Base-by-base conservation (phyloP, 2,113 vertebrate species). In the Seriola dumerili region DNA sequence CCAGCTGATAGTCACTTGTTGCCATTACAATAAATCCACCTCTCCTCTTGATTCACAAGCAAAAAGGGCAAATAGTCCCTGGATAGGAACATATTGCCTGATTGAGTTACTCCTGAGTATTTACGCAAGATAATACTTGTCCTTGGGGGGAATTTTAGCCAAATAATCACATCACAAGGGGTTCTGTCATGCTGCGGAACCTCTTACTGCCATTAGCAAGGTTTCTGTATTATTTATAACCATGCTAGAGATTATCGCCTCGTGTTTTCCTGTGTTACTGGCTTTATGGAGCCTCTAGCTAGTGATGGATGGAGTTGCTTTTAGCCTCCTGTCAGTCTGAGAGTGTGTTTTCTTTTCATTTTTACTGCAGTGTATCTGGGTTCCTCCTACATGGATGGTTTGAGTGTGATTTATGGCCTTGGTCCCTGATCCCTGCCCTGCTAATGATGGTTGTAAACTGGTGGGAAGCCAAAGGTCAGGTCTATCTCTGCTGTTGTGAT, bases 401-500 rank as follows among this genome's bases (percentile, higher is more conserved):
- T 72, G 82, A 87, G 73, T 67, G 66, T 94, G 91, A 94, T 95
- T 94, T 90, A 93, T 91, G 85, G 73, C 42, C 75, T 67, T 64
- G 83, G 84, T 86, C 85, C 79, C 68, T 88, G 91, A 93, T 79
- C 90, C 80, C 78, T 90, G 90, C 44, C 85, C 88, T 46, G 84
- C 88, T 95, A 94, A 95, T 94, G 88, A 93, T 80, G 71, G 77
- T 71, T 85, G 82, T 93, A 92, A 92, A 93, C 83, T 79, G 81
- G 80, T 78, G 44, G 75, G 55, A 76, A 81, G 87, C 38, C 89
- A 89, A 82, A 89, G 90, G 88, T 88, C 85, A 82, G 38, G 74
- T 36, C 70, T 77, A 66, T 91, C 73, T 88, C 57, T 36, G 25
- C 65, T 48, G 77, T 83, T 74, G 87, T 46, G 83, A 91, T 88